Percentiles rank a stretch among this genome's conserved stretches.
These are phyloP conservation scores for Seira musarum DNA, from an alignment of 2,888 invertebrate genomes.

Conservation along the genomic window DNA sequence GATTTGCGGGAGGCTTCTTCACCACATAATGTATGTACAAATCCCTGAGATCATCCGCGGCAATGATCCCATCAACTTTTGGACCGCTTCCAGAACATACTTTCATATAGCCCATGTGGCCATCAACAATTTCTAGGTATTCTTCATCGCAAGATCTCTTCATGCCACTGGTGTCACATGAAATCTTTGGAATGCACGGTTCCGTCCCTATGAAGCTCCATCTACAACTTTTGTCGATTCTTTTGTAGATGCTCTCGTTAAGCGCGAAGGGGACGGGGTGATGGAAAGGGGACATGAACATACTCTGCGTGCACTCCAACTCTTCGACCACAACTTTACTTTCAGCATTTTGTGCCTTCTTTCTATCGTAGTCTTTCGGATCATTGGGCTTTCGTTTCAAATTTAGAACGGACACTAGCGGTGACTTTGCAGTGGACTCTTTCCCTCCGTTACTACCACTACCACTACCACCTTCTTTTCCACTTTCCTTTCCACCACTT, in stretches of 20 bases:
- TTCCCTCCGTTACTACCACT: too few species aligned
- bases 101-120: slow-evolving; percentile 50
- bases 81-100: slow-evolving; percentile 47
- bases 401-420: neutral
- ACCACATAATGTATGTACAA: slow-evolving; percentile 54
- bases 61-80: slow-evolving; percentile 49
- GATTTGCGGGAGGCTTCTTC: neutral
- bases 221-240: slow-evolving; percentile 52
- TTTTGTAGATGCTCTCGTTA: slow-evolving; percentile 34
- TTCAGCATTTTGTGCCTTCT: neutral
- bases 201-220: slow-evolving; percentile 65
- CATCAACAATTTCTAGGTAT: slow-evolving; percentile 62
- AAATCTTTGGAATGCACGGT: slow-evolving; percentile 62
- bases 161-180: slow-evolving; percentile 44
- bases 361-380: slow-evolving; percentile 18
- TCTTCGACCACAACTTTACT: slow-evolving; percentile 18
- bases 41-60: slow-evolving; percentile 60
- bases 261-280: slow-evolving; percentile 34
- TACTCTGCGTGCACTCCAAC: slow-evolving; percentile 45
- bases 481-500: too few species aligned
- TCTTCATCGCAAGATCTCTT: slow-evolving; percentile 39
- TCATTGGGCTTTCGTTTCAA: neutral
- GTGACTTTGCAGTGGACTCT: too few species aligned
- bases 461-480: too few species aligned
- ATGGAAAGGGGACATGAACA: slow-evolving; percentile 59